Conservation (phyloP, 23 tunicate genomes). For the Halocynthia aurantium region DNA sequence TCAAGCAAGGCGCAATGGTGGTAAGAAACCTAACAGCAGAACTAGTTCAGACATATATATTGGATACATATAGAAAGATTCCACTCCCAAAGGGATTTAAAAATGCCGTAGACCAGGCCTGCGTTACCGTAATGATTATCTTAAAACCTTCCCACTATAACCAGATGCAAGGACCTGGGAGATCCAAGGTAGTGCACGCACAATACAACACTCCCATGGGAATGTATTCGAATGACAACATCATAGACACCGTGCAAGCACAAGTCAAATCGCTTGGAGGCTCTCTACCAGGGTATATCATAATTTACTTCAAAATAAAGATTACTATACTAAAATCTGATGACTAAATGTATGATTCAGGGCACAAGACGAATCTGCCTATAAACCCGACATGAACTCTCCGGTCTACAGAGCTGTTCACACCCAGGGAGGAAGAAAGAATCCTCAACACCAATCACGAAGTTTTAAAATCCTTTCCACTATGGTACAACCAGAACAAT, state of each 20-base stretch:
- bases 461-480: slow-evolving; percentile 81
- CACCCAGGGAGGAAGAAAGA: slow-evolving; percentile 9
- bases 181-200: slow-evolving; percentile 84
- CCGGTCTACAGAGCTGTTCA: slow-evolving; percentile 93
- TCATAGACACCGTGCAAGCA: slow-evolving; percentile 91
- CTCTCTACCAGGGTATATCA: slow-evolving; percentile 72
- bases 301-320: background rate
- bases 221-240: slow-evolving; percentile 92
- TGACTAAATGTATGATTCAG: slow-evolving; percentile 1
- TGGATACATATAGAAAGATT: no score
- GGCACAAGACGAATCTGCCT: slow-evolving; percentile 28
- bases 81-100: no score
- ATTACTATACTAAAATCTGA: background rate
- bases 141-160: background rate
- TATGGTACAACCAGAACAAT: slow-evolving; percentile 32
- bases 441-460: slow-evolving; percentile 62
- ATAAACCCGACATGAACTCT: slow-evolving; percentile 32
- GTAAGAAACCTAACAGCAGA: slow-evolving; percentile 28
- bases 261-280: slow-evolving; percentile 92
- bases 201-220: slow-evolving; percentile 99
- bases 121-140: no score
- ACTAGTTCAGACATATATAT: no score
- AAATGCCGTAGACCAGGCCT: no score
- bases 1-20: slow-evolving; percentile 75
- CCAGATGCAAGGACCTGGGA: slow-evolving; percentile 94